Evolutionary conservation across 2,888 invertebrate species (phyloP), one percentile per base, ranked within the genome.

Genomic region (Podotricha telesiphe): DNA sequence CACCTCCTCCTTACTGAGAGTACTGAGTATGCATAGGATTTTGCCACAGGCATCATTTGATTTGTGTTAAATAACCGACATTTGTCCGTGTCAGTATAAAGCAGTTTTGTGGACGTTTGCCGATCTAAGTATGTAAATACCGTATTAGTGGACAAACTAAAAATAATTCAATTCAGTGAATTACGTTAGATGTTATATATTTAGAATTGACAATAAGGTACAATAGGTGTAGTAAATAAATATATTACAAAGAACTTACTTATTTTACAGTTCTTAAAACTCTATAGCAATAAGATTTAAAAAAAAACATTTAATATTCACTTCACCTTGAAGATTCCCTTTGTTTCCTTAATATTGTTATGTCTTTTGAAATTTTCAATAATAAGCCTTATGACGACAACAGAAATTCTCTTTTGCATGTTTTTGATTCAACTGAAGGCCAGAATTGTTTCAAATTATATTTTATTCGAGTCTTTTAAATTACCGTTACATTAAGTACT

Each of bases 261-360:
- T 19, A 13, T 13, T 37, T 42, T 58, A 20, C 22, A 10, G 11
- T 37, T 15, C 15, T 4, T n/a, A 2, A 11, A 58, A 17, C 53
- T 20, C 50, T 37, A 34, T 55, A 56, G 7, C 65, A 64, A 69
- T 34, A 55, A 63, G 7, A 42, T 37, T 37, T 42, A 42, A 42
- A 42, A 37, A 37, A 42, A 45, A 62, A 66, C 65, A 53, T 63
- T 62, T 34, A 59, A 65, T 65, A 37, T 37, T 34, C 59, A 58
- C 45, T 63, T 63, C 51, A 62, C 40, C 63, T 68, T 68, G 67
- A 51, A 58, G 55, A 71, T 53, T 63, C 58, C 51, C 28, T 63
- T 69, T 45, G 64, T 69, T 71, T 71, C 71, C 66, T 63, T 66
- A 59, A 61, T 22, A 28, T 28, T 62, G 15, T 50, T 40, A 19